Evolutionary conservation across 2,888 invertebrate species (phyloP), one percentile per base, ranked within the genome.

Genomic region (Orthosia incerta): DNA sequence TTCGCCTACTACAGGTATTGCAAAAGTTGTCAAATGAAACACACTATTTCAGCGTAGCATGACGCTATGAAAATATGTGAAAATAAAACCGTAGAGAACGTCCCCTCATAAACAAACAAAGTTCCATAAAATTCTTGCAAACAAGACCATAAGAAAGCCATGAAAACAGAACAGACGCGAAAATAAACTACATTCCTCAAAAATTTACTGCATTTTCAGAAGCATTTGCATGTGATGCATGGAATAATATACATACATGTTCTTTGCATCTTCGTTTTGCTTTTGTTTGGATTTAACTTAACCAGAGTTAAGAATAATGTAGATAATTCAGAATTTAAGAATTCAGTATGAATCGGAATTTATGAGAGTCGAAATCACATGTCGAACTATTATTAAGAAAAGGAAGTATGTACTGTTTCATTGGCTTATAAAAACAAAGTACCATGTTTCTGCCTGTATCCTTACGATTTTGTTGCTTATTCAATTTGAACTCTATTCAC

Each of bases 141-240:
- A 23, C 11, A 57, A 57, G 20, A 39, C 3, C 9, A 74, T 15
- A 20, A 20, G 4, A 48, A 63, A 50, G 12, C 26, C 12, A 64
- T 50, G 55, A 26, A 74, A 63, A 63, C 23, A 5, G 45, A 56
- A 64, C 4, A n/a, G 18, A 65, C 18, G 45, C 18, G 12, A 50
- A 39, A 74, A 57, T 20, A 45, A 31, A 74, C 7, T 50, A 51
- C 50, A 13, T 5, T 16, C 18, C 15, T 56, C 26, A 13, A 18
- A 18, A 26, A 20, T 68, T 56, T 46, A 65, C 26, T 18, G 5
- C 18, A 51, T 64, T 64, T 45, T 20, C 63, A 26, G 18, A 18
- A 50, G 45, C 13, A 74, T 74, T 75, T 51, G 31, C 18, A 46
- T 72, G 31, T 31, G 51, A 45, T 56, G 56, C 64, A 74, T 72